phyloP scores from a whole-genome alignment of 2,888 invertebrate species.

The Melolontha melolontha region DNA sequence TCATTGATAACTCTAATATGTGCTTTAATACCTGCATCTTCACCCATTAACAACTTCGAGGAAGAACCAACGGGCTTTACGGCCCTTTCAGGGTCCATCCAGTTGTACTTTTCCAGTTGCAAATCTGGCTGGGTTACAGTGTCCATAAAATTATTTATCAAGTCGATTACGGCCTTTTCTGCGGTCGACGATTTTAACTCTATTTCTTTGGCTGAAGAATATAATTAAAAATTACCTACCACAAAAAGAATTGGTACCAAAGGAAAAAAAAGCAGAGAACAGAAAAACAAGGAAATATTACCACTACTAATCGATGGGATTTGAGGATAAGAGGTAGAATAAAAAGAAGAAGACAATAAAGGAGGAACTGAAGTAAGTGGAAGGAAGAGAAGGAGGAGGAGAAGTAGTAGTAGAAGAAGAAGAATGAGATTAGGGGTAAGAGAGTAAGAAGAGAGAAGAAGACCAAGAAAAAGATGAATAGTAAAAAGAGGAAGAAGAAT shows the following conservation, averaged over 20 bases:
- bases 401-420: too few relatives aligned
- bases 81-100: slow-evolving; percentile 74
- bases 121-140: slow-evolving; percentile 72
- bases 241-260: not conserved
- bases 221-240: not conserved
- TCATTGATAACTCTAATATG: not conserved
- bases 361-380: too few relatives aligned
- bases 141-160: slow-evolving; percentile 81
- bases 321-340: too few relatives aligned
- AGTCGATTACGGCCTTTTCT: slow-evolving; percentile 81
- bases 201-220: slow-evolving; percentile 64
- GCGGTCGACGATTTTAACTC: slow-evolving; percentile 74
- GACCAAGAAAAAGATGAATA: too few relatives aligned
- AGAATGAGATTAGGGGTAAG: too few relatives aligned
- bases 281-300: too few relatives aligned
- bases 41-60: slow-evolving; percentile 68
- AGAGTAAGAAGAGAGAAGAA: too few relatives aligned
- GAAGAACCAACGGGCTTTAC: slow-evolving; percentile 72
- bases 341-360: too few relatives aligned
- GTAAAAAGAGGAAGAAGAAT: too few relatives aligned
- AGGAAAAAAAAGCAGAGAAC: too few relatives aligned
- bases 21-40: slow-evolving; percentile 68
- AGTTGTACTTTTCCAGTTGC: slow-evolving; percentile 72
- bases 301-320: too few relatives aligned
- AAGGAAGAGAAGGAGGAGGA: too few relatives aligned